These are phyloP conservation scores for Pagetopsis macropterus DNA, from an alignment of 2,797 vertebrate genomes.

Conservation along the genomic window DNA sequence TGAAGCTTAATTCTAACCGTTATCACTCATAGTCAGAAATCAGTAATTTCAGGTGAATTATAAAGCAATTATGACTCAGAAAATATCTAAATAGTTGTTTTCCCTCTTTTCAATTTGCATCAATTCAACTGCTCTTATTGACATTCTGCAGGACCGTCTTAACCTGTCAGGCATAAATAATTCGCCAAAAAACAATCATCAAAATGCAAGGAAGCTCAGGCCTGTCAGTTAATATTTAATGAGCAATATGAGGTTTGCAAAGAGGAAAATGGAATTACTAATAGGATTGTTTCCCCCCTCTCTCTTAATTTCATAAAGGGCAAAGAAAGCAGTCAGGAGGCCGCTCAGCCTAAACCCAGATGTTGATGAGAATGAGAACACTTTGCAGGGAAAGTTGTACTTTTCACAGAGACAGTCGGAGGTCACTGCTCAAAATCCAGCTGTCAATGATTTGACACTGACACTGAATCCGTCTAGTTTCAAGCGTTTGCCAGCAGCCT, in stretches of 20 bases:
- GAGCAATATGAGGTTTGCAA: slow-evolving; percentile 71
- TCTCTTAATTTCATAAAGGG: slow-evolving; percentile 71
- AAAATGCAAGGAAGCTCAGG: slow-evolving; percentile 65
- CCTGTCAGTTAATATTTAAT: slow-evolving; percentile 79
- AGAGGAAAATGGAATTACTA: slow-evolving; percentile 74
- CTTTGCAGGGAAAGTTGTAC: slow-evolving; percentile 38
- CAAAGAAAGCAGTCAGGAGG: slow-evolving; percentile 28
- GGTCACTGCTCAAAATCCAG: slow-evolving; percentile 26
- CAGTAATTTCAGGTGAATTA: slow-evolving; percentile 30
- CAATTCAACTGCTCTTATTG: slow-evolving; percentile 38
- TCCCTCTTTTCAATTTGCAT: slow-evolving; percentile 35
- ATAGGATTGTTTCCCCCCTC: slow-evolving; percentile 64
- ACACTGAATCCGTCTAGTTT: slow-evolving; percentile 5
- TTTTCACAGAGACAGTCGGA: slow-evolving; percentile 26
- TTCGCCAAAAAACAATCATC: slow-evolving; percentile 65
- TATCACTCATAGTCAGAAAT: slow-evolving; percentile 8
- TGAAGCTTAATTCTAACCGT: neutral
- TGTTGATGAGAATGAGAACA: slow-evolving; percentile 50
- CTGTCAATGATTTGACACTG: slow-evolving; percentile 38
- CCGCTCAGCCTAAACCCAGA: slow-evolving; percentile 16
- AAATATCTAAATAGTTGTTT: slow-evolving; percentile 33
- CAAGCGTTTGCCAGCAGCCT: slow-evolving; percentile 26
- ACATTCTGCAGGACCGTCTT: slow-evolving; percentile 37
- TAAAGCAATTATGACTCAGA: slow-evolving; percentile 29
- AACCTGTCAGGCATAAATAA: slow-evolving; percentile 60